Evolutionary conservation across 2,888 invertebrate species (phyloP).

Genomic region (Apotomis betuletana): DNA sequence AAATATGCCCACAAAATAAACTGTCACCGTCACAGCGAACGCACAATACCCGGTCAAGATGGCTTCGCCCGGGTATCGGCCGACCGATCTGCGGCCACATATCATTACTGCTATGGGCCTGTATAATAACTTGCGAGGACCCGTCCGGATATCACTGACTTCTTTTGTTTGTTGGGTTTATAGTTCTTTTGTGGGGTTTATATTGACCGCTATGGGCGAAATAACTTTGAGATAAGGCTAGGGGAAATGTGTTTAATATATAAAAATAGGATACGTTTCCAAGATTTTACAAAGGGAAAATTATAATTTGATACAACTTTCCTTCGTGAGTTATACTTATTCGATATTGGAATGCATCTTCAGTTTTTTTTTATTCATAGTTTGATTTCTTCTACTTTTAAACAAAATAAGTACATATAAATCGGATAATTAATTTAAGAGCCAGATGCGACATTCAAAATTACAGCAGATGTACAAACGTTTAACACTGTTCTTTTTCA

Average conservation of each 20-base stretch:
- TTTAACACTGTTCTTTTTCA: no score
- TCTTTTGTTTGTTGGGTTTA: slow-evolving; percentile 35
- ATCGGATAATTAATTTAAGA: no score
- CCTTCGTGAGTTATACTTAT: no score
- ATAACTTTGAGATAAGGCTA: slow-evolving; percentile 6
- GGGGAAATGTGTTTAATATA: neutral
- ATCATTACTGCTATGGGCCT: slow-evolving; percentile 29
- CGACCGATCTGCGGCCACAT: slow-evolving; percentile 43
- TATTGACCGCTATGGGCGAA: slow-evolving; percentile 3
- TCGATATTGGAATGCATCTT: no score
- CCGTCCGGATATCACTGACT: slow-evolving; percentile 4
- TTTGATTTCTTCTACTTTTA: no score
- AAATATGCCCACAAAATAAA: neutral
- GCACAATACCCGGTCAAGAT: slow-evolving; percentile 32
- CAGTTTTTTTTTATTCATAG: no score
- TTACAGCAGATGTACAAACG: no score
- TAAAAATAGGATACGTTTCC: no score
- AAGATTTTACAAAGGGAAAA: no score
- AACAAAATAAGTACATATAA: no score
- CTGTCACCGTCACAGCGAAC: slow-evolving; percentile 4
- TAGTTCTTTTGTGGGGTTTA: slow-evolving; percentile 26
- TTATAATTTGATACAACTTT: no score
- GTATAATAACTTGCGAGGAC: slow-evolving; percentile 24
- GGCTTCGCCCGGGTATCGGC: slow-evolving; percentile 31
- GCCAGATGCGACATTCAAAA: no score